Percentiles rank a stretch among this genome's conserved stretches.
These are phyloP conservation scores for Spheniscus mendiculus DNA, from an alignment of 2,113 vertebrate species.

Conservation along the genomic window DNA sequence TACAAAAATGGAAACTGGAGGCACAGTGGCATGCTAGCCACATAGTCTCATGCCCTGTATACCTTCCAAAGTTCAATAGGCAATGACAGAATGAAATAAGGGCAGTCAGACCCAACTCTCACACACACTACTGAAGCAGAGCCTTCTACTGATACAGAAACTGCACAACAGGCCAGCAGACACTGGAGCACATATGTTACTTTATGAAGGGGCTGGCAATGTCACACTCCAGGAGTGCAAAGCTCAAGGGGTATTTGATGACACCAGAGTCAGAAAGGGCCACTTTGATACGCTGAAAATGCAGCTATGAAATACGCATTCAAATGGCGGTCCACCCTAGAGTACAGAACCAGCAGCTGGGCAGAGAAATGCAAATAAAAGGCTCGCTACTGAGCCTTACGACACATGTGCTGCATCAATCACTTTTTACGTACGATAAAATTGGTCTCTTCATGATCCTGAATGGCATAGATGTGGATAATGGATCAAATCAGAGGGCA, in stretches of 20 bases:
- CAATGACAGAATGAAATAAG: conserved; percentile 8
- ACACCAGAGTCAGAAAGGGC: neutral
- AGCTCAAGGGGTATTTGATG: neutral
- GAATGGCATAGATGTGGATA: neutral
- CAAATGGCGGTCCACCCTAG: neutral
- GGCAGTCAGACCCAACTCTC: neutral
- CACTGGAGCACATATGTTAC: neutral
- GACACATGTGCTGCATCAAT: neutral
- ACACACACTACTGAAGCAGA: neutral
- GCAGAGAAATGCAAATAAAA: neutral
- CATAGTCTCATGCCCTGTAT: neutral
- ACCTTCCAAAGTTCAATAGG: neutral
- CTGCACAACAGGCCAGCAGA: neutral
- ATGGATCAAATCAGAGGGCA: neutral
- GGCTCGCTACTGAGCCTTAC: neutral
- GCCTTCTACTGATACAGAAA: neutral
- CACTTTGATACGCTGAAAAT: neutral
- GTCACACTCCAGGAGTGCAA: neutral
- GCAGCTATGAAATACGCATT: neutral
- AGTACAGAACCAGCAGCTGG: neutral
- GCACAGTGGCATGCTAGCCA: neutral
- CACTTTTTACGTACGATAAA: neutral
- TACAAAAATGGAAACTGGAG: neutral
- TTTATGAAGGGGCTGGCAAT: neutral
- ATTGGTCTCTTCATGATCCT: neutral